A percentile compares a stretch with the other conserved stretches of the same genome.
These are phyloP conservation scores for Darevskia mixta DNA, from an alignment of 2,797 vertebrate species.

Conservation along the genomic window DNA sequence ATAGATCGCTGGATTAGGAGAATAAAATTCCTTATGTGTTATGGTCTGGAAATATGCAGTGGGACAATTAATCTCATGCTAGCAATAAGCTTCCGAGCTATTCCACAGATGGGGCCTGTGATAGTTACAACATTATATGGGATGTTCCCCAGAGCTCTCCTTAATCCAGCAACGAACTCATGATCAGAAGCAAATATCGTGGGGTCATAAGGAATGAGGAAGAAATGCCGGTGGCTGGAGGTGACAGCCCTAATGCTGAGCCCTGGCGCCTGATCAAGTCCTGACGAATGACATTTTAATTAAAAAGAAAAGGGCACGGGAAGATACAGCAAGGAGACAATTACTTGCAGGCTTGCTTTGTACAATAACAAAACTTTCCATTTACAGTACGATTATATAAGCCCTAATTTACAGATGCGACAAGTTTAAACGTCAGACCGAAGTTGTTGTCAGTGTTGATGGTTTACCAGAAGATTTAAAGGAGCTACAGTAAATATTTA, in stretches of 20 bases:
- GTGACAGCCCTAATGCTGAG: not conserved
- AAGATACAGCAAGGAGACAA: not conserved
- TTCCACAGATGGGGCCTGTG: constrained; percentile 18
- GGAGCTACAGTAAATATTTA: constrained; percentile 52
- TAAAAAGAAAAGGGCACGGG: constrained; percentile 3
- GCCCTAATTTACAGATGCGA: constrained; percentile 16
- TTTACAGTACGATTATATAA: not conserved
- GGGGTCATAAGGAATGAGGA: not conserved
- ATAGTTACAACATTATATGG: not conserved
- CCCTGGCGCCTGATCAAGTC: not conserved
- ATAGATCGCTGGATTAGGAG: constrained; percentile 4
- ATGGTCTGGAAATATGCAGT: constrained; percentile 14
- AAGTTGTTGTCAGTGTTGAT: constrained; percentile 43
- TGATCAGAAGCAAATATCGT: not conserved
- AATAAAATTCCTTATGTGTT: not conserved
- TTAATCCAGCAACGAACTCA: not conserved
- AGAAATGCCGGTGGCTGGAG: constrained; percentile 5
- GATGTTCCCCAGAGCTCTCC: not conserved
- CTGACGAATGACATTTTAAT: constrained; percentile 27
- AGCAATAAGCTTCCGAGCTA: not conserved
- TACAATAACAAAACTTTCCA: not conserved
- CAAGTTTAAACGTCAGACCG: constrained; percentile 35
- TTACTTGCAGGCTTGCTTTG: not conserved
- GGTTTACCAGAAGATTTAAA: constrained; percentile 61
- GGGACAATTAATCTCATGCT: constrained; percentile 3